Evolutionary conservation across 2,797 vertebrate species (phyloP), one percentile per base, ranked within the genome.

Genomic region (Alca torda): DNA sequence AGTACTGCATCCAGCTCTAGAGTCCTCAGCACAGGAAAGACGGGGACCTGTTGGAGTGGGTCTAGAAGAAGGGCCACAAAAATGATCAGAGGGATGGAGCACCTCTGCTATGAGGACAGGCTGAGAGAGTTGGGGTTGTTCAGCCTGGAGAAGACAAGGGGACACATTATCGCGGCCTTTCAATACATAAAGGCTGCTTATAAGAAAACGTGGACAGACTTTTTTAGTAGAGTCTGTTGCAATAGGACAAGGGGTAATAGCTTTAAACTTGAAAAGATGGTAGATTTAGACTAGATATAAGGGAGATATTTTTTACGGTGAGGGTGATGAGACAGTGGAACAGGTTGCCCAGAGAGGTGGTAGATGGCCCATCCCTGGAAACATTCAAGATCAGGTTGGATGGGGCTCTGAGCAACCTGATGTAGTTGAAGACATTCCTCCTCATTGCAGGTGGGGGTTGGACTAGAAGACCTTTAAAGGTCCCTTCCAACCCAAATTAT

Each of bases 271-370:
- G 46, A 31, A 46, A 63, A 63, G 39, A 43, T 10, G 23, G 18
- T 31, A 43, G 28, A 59, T 72, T 76, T 26, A 59, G 31, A 16
- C 7, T 57, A 72, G 13, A 18, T 41, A 4, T 39, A 37, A 88
- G 19, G 30, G 82, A 56, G 28, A 21, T 0, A 20, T 11, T 16
- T 33, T 85, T 78, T 41, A 28, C 19, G 6, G 6, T 41, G 26
- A 60, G 11, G 1, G 0, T 28, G 4, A 6, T 61, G 39, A 37
- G 24, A 61, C 26, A 21, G 9, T 28, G 31, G n/a, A 9, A 41
- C 3, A 48, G n/a, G 17, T 70, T 93, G 9, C 12, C 18, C 18
- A 68, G 43, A 50, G 37, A 39, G 3, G 41, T 65, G 43, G 41
- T 65, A 33, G 63, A 8, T 45, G 31, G 23, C 6, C 30, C 41